Percentiles rank a stretch among this genome's conserved stretches.
phyloP scores from a whole-genome alignment of 2,797 vertebrate species.

The Poeciliopsis gracilis region DNA sequence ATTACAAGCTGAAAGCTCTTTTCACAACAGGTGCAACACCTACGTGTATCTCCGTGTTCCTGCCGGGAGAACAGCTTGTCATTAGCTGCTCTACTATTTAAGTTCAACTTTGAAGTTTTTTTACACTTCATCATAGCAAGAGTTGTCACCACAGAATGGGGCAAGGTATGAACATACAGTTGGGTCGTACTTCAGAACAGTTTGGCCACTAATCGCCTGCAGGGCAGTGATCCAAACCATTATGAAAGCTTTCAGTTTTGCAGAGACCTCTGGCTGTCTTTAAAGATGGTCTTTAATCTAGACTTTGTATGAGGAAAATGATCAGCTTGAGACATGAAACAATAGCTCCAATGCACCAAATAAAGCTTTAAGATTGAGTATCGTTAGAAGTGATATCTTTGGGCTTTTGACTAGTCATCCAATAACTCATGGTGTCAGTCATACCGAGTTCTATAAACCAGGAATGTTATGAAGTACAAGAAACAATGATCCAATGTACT shows the following conservation, averaged over 20 bases:
- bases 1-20: conserved; percentile 35
- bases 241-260: conserved; percentile 12
- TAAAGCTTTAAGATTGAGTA: not conserved
- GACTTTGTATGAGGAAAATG: not conserved
- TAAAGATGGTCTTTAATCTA: not conserved
- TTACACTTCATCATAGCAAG: conserved; percentile 8
- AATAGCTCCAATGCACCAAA: not conserved
- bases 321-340: not conserved
- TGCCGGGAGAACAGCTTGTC: conserved; percentile 12
- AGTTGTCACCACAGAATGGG: conserved; percentile 14
- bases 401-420: not conserved
- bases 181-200: conserved; percentile 3
- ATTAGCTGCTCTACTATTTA: conserved; percentile 8
- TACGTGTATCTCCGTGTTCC: conserved; percentile 16
- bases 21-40: conserved; percentile 31
- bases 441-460: not conserved
- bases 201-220: not conserved
- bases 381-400: not conserved
- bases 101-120: conserved; percentile 14
- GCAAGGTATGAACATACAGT: not conserved
- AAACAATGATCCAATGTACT: not conserved
- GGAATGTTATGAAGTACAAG: not conserved
- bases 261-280: not conserved
- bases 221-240: conserved; percentile 4
- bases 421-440: not conserved